Evolutionary conservation across 1,140 invertebrate species (phyloP).

Genomic region (Macrostomum lignano): DNA sequence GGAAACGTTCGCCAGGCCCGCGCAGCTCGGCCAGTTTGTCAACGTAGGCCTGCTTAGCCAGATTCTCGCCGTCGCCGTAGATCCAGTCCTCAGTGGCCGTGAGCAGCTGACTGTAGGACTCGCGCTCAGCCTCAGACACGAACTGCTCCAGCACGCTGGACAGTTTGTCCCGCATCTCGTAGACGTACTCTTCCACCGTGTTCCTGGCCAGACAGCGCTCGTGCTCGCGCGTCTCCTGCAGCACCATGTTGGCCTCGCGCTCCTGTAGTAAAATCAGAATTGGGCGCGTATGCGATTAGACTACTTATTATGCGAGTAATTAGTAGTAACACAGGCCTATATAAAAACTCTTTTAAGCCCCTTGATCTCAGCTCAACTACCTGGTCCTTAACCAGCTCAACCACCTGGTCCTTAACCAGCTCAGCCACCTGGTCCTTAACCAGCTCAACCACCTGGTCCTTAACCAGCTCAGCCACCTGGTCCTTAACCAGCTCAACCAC

Average conservation of each 20-base stretch:
- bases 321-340: too few species aligned
- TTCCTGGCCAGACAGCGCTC: slow-evolving; percentile 76
- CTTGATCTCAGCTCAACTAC: too few species aligned
- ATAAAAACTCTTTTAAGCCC: too few species aligned
- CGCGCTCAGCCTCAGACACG: slow-evolving; percentile 38
- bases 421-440: too few species aligned
- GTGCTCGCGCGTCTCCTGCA: slow-evolving; percentile 62
- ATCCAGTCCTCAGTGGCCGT: slow-evolving; percentile 75
- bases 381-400: too few species aligned
- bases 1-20: slow-evolving; percentile 47
- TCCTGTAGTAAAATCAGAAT: slow-evolving; percentile 1
- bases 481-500: too few species aligned
- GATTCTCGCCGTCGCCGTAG: slow-evolving; percentile 61
- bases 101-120: slow-evolving; percentile 38
- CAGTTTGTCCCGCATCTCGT: slow-evolving; percentile 61
- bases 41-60: slow-evolving; percentile 48
- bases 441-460: too few species aligned
- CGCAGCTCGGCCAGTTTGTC: slow-evolving; percentile 33
- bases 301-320: too few species aligned
- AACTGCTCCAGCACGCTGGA: slow-evolving; percentile 43
- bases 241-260: slow-evolving; percentile 46
- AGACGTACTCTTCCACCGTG: slow-evolving; percentile 86
- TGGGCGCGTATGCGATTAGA: neutral
- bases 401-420: too few species aligned
- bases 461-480: too few species aligned